Evolutionary conservation across 2,888 invertebrate species (phyloP), one percentile per base, ranked within the genome.

Genomic region (Melanchra persicariae): DNA sequence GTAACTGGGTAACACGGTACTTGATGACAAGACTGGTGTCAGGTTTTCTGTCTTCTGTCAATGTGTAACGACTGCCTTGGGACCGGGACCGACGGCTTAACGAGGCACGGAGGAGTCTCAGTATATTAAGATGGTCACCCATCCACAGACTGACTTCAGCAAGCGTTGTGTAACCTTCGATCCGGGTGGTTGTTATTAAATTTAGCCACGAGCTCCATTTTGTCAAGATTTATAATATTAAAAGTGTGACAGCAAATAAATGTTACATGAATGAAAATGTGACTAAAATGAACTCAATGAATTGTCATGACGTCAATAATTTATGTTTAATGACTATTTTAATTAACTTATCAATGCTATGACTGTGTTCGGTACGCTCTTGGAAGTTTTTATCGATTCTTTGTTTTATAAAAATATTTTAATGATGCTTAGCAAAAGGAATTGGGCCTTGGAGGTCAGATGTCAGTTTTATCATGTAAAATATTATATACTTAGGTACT

Each of bases 251-350:
- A 30, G 19, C 9, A 30, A 19, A 15, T 51, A 58, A 74, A 58
- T 15, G 4, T 17, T 64, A 74, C 34, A 62, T 66, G 72, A 78
- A 78, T 76, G 79, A 79, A 62, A 62, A 60, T 37, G 37, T 80
- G 75, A 77, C 30, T 80, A 54, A 65, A 22, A 22, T 59, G 26
- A 10, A 12, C 4, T 59, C 9, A 67, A 40, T 67, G 54, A 1
- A 62, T 55, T 24, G n/a, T 74, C 51, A 75, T 74, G 63, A 63
- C 24, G 40, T 12, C 1, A 52, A 24, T 70, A 26, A 78, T 81
- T 43, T 24, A 40, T 59, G 51, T 59, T 63, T 70, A 30, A 78
- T 76, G 54, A 55, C 26, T 52, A 10, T 76, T 47, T 12, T 47
- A 51, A 70, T 81, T 81, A 65, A 43, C 49, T 54, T 70, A 61